Conservation (phyloP, 2,113 vertebrate genomes). For the Dissostichus mawsoni region DNA sequence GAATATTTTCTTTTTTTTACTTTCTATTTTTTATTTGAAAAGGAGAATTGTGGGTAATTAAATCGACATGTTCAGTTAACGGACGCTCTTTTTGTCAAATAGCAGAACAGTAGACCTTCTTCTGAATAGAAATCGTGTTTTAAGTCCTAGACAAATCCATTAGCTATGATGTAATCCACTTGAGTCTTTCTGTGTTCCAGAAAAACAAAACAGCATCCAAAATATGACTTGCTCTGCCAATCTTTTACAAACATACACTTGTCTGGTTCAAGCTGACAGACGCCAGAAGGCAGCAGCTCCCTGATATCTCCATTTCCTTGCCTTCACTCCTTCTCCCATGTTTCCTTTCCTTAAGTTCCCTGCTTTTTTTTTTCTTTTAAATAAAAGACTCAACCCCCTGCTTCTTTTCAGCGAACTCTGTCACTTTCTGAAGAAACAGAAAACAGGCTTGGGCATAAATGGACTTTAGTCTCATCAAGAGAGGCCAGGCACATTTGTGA, state of each 20-base stretch:
- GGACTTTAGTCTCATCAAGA: constrained; percentile 9
- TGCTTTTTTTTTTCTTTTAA: not conserved
- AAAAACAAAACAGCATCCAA: constrained; percentile 9
- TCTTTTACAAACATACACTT: not conserved
- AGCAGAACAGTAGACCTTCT: too few species aligned
- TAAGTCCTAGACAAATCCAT: constrained; percentile 13
- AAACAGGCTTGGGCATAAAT: not conserved
- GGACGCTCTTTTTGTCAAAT: not conserved
- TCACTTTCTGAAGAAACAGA: not conserved
- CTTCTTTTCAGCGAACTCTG: not conserved
- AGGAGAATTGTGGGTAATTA: not conserved
- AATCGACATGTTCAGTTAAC: not conserved
- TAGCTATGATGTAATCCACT: constrained; percentile 56
- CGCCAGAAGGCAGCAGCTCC: constrained; percentile 27
- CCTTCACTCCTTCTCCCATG: not conserved
- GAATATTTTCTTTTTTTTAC: not conserved
- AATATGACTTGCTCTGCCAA: not conserved
- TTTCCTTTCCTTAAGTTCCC: constrained; percentile 27
- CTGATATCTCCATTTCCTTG: not conserved
- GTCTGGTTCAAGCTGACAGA: constrained; percentile 10
- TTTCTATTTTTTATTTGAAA: not conserved
- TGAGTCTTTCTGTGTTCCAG: not conserved
- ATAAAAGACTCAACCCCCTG: not conserved
- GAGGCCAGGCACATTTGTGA: constrained; percentile 1
- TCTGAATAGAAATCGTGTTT: not conserved